A percentile compares a stretch with the other conserved stretches of the same genome.
These are phyloP conservation scores for Oscheius sp. DNA, from an alignment of 2,888 invertebrate genomes.

Conservation along the genomic window DNA sequence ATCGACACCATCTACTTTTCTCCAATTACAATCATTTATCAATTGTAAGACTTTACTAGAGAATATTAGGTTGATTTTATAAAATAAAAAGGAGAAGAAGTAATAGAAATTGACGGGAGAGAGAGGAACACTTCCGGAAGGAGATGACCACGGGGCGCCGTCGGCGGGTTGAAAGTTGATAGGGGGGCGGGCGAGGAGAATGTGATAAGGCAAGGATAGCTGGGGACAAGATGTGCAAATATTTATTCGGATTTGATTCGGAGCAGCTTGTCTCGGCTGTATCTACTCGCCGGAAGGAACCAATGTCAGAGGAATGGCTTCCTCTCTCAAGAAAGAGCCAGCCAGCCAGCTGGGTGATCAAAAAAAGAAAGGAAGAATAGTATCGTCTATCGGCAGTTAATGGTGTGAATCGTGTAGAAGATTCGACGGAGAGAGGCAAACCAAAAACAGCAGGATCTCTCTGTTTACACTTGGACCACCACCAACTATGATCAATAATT, in stretches of 20 bases:
- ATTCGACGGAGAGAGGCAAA: not conserved
- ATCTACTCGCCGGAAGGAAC: not conserved
- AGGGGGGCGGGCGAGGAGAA: constrained; percentile 7
- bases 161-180: constrained; percentile 34
- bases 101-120: not conserved
- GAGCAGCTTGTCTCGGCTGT: not conserved
- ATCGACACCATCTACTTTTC: constrained; percentile 11
- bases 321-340: not conserved
- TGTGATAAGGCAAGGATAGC: constrained; percentile 31
- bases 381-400: constrained; percentile 1
- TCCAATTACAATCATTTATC: not conserved
- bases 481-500: constrained; percentile 15
- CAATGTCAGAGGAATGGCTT: not conserved
- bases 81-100: not conserved
- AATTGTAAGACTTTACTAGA: too few species aligned
- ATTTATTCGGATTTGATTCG: constrained; percentile 28
- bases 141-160: constrained; percentile 1
- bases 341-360: not conserved
- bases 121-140: constrained; percentile 30
- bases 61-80: not conserved
- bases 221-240: constrained; percentile 33
- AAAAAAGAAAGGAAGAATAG: not conserved
- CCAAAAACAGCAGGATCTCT: not conserved
- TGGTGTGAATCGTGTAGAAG: constrained; percentile 22
- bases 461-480: not conserved